These are phyloP conservation scores for Merops nubicus DNA, from an alignment of 2,113 vertebrate species.

Conservation along the genomic window DNA sequence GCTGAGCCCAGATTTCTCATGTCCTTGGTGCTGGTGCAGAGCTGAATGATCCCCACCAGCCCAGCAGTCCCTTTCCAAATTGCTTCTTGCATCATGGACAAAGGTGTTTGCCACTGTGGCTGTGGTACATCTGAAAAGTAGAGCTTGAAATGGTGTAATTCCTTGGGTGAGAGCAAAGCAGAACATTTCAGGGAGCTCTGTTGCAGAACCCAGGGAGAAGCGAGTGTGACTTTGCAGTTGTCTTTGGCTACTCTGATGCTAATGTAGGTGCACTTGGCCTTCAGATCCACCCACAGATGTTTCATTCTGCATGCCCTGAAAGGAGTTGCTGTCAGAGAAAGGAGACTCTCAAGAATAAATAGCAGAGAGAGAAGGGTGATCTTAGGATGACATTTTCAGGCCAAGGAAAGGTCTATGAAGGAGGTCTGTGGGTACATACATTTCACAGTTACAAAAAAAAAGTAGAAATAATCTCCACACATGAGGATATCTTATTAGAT, in stretches of 20 bases:
- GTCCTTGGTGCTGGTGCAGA: neutral
- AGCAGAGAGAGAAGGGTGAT: neutral
- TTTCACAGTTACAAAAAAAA: neutral
- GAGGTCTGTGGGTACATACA: neutral
- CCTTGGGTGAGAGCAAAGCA: neutral
- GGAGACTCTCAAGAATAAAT: neutral
- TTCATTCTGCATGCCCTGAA: neutral
- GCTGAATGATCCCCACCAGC: neutral
- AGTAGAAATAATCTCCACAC: neutral
- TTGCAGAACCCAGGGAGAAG: neutral
- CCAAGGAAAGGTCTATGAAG: neutral
- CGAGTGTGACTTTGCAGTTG: neutral
- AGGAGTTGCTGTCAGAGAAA: neutral
- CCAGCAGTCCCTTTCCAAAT: neutral
- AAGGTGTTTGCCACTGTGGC: neutral
- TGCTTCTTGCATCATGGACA: fast-evolving
- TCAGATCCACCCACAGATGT: neutral
- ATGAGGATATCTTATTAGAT: neutral
- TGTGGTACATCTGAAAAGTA: neutral
- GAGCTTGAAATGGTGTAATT: neutral
- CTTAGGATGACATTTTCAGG: neutral
- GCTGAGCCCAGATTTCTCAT: neutral
- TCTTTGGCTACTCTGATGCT: neutral
- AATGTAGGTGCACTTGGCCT: fast-evolving
- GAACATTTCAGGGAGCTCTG: neutral